Conservation (phyloP, 92 coral and sea anemone genomes). For the Siderastrea radians region DNA sequence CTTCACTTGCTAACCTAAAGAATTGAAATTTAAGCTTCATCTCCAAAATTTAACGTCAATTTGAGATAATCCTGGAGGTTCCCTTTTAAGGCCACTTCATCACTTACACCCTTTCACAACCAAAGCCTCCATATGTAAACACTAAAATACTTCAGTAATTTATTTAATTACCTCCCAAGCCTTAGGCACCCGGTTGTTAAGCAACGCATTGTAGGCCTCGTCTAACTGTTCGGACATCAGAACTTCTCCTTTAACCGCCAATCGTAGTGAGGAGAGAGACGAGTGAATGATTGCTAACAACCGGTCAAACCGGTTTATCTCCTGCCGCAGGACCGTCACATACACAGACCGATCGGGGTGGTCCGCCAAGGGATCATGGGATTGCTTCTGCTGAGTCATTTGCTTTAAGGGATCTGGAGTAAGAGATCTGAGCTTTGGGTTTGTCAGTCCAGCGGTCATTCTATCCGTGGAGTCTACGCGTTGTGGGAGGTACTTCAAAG, state of each 20-base stretch:
- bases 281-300: constrained; percentile 77
- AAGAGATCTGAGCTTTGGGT: constrained; percentile 35
- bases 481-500: constrained; percentile 74
- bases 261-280: constrained; percentile 80
- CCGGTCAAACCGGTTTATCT: constrained; percentile 85
- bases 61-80: too few relatives aligned
- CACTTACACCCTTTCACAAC: too few relatives aligned
- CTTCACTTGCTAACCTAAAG: too few relatives aligned
- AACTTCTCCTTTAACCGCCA: constrained; percentile 88
- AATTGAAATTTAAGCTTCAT: too few relatives aligned
- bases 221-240: constrained; percentile 91
- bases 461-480: constrained; percentile 49
- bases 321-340: constrained; percentile 85
- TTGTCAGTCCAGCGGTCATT: constrained; percentile 38
- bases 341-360: constrained; percentile 73
- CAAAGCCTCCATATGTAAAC: too few relatives aligned
- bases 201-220: constrained; percentile 88
- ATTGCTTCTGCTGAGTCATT: constrained; percentile 46
- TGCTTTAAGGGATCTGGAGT: constrained; percentile 49
- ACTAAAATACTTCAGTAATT: too few relatives aligned
- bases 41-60: too few relatives aligned
- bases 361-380: constrained; percentile 43
- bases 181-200: constrained; percentile 84
- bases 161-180: constrained; percentile 85
- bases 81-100: too few relatives aligned